A percentile compares a stretch with the other conserved stretches of the same genome.
Conservation (phyloP, 2,113 vertebrate genomes). For the Beaufortia kweichowensis region DNA sequence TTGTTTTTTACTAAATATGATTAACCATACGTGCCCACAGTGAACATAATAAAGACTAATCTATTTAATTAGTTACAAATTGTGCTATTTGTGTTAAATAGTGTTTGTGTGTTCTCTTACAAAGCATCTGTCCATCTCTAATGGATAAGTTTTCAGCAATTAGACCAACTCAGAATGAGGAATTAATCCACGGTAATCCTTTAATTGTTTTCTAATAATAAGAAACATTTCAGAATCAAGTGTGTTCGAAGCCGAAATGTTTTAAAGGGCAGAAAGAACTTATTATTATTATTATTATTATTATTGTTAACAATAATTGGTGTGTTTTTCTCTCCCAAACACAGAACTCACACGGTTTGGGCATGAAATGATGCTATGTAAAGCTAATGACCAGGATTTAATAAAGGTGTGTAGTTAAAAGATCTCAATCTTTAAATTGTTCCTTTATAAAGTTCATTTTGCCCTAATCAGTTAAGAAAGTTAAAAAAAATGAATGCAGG, state of each 20-base stretch:
- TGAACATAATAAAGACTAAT: neutral
- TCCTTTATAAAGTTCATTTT: neutral
- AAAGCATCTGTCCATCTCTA: slow-evolving; percentile 67
- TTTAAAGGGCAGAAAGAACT: no score
- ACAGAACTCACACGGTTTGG: slow-evolving; percentile 78
- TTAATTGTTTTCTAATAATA: neutral
- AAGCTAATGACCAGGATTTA: slow-evolving; percentile 73
- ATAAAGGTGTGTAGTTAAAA: slow-evolving; percentile 72
- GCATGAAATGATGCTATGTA: slow-evolving; percentile 79
- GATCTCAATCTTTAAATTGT: neutral
- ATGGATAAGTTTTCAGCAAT: slow-evolving; percentile 56
- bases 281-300: neutral
- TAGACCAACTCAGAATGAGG: slow-evolving; percentile 60
- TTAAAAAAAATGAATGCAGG: no score
- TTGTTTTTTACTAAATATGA: no score
- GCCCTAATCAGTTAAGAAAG: neutral
- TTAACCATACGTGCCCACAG: no score
- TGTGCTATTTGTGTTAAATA: neutral
- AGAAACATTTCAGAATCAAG: neutral
- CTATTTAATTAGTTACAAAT: neutral
- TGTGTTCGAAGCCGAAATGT: no score
- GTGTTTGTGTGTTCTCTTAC: neutral
- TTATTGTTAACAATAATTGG: no score
- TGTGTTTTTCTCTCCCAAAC: slow-evolving; percentile 3
- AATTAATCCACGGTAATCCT: slow-evolving; percentile 72